Base-by-base conservation (phyloP, 2,113 vertebrate species). In the Hyperopisus bebe region DNA sequence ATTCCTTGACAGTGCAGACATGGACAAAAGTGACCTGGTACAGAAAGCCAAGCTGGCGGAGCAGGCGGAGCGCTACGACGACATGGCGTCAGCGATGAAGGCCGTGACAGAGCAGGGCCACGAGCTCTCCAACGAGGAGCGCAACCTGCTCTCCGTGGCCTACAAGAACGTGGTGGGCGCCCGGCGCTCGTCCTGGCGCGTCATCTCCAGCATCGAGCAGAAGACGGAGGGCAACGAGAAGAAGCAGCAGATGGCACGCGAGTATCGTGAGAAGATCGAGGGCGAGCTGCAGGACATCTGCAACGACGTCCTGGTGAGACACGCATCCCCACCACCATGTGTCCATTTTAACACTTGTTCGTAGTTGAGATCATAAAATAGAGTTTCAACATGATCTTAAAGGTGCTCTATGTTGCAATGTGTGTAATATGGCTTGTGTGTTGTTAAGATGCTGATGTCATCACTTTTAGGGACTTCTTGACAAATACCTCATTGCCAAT, bases 101-200 rank as follows among this genome's bases (percentile, higher is more conserved):
- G 96, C 96, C 0, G 98, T 99, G 94, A 99, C 98, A 0, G 98
- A 99, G 91, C 97, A 98, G 90, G 97, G 97, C 3, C 94, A 93
- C 0, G 98, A 99, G 92, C 97, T 99, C 92, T 99, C 97, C 94
- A 99, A 99, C 0, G 98, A 99, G 93, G 98, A 99, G 92, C 96
- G 98, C 91, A 99, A 99, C 92, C 96, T 99, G 48, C 98, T 99
- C 50, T 99, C 98, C 0, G 98, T 99, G 21, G 98, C 98, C 93
- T 99, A 99, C 95, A 99, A 99, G 96, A 99, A 99, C 0, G 98
- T 99, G 92, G 98, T 99, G 0, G 98, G 98, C 2, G 98, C 98
- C 48, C 98, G 98, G 13, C 98, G 98, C 39, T 99, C 98, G 0
- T 99, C 98, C 93, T 99, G 98, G 98, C 97, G 98, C 1, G 98